Conservation (phyloP, 2,888 invertebrate genomes). For the Glomeris marginata region DNA sequence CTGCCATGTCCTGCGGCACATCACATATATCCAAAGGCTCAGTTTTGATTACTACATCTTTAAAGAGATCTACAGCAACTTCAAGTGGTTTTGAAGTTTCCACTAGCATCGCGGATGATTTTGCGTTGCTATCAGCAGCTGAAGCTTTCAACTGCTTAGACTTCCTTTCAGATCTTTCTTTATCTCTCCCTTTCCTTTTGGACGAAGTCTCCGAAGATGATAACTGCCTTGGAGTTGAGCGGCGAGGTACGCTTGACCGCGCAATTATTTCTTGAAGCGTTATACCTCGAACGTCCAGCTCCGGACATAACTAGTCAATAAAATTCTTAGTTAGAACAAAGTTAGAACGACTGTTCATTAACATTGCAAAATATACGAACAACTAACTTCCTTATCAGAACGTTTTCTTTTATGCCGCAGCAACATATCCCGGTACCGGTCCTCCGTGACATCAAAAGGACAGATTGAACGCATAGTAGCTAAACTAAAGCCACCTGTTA, state of each 20-base stretch:
- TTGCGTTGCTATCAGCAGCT: neutral
- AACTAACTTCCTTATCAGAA: slow-evolving; percentile 50
- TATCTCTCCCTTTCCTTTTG: slow-evolving; percentile 10
- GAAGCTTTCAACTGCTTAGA: slow-evolving; percentile 7
- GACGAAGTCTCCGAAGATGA: slow-evolving; percentile 4
- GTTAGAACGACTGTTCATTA: too few relatives aligned
- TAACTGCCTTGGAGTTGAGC: slow-evolving; percentile 20
- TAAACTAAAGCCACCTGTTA: neutral
- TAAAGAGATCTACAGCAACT: too few relatives aligned
- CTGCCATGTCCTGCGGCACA: slow-evolving; percentile 2
- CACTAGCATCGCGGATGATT: too few relatives aligned
- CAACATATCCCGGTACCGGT: slow-evolving; percentile 51
- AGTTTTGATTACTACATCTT: too few relatives aligned
- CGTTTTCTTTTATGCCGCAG: slow-evolving; percentile 53
- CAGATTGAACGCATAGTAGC: slow-evolving; percentile 19
- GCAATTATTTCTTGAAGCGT: slow-evolving; percentile 52
- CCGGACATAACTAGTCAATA: slow-evolving; percentile 54
- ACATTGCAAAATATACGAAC: too few relatives aligned
- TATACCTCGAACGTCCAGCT: slow-evolving; percentile 59
- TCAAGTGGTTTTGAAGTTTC: too few relatives aligned
- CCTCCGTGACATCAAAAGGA: slow-evolving; percentile 41
- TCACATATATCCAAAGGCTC: too few relatives aligned
- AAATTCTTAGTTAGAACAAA: too few relatives aligned
- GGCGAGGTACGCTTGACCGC: slow-evolving; percentile 30
- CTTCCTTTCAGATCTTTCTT: slow-evolving; percentile 10